Evolutionary conservation across 2,888 invertebrate species (phyloP).

Genomic region (Prosapia bicincta): DNA sequence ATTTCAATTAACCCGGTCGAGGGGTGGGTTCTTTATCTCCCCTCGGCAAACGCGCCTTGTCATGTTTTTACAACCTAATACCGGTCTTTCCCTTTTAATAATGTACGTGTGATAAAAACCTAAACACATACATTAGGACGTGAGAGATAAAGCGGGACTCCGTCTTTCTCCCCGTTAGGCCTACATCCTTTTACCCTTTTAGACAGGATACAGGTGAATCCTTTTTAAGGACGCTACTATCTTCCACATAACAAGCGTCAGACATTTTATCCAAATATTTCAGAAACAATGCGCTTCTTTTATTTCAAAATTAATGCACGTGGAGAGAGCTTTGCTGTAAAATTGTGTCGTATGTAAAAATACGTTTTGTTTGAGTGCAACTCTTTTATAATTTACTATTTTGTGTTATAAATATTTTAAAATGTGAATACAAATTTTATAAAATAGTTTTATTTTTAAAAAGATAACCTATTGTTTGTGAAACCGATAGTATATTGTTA

Average conservation of each 20-base stretch:
- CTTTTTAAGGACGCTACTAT: background rate
- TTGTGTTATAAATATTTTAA: too few relatives aligned
- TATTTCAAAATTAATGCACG: too few relatives aligned
- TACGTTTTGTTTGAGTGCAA: too few relatives aligned
- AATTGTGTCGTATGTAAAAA: too few relatives aligned
- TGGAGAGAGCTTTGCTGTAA: too few relatives aligned
- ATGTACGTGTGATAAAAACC: background rate
- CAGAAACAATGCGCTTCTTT: background rate
- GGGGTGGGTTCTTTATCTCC: background rate
- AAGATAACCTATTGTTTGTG: too few relatives aligned
- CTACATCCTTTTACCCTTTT: background rate
- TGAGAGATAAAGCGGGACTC: too few relatives aligned
- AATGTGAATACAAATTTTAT: too few relatives aligned
- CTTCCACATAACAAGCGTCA: background rate
- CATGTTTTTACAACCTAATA: background rate
- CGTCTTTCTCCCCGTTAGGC: too few relatives aligned
- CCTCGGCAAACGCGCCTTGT: background rate
- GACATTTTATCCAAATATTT: slow-evolving; percentile 2
- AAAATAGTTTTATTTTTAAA: too few relatives aligned
- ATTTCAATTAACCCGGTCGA: background rate
- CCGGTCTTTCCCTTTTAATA: background rate
- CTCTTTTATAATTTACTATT: too few relatives aligned
- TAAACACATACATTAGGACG: background rate
- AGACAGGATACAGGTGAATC: slow-evolving; percentile 2
- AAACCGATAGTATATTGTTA: too few relatives aligned